These are phyloP conservation scores for Sipha flava DNA, from an alignment of 1,140 invertebrate genomes.

Conservation along the genomic window DNA sequence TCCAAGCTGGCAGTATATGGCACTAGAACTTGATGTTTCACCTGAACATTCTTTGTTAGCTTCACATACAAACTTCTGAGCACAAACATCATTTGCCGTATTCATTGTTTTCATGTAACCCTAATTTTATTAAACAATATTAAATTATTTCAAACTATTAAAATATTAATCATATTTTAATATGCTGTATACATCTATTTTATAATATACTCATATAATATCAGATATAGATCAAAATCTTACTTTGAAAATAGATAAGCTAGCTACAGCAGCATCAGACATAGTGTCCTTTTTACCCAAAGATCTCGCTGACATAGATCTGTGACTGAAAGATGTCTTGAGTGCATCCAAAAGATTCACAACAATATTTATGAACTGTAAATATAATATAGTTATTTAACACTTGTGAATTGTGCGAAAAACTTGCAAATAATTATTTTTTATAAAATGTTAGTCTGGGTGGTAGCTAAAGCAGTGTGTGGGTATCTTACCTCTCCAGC, in stretches of 20 bases:
- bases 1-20: constrained; percentile 84
- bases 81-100: constrained; percentile 68
- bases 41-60: constrained; percentile 77
- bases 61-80: constrained; percentile 75
- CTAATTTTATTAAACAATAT: constrained; percentile 45
- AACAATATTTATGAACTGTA: constrained; percentile 81
- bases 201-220: too few relatives aligned
- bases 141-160: too few relatives aligned
- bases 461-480: constrained; percentile 27
- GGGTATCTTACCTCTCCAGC: constrained; percentile 72
- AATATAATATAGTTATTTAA: background rate
- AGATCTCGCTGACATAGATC: constrained; percentile 69
- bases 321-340: constrained; percentile 83
- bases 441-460: background rate
- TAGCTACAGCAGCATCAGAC: constrained; percentile 74
- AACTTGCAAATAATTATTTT: background rate
- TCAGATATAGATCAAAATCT: too few relatives aligned
- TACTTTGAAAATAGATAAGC: constrained; percentile 75
- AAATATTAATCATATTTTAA: too few relatives aligned
- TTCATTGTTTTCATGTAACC: constrained; percentile 76
- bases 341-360: constrained; percentile 79
- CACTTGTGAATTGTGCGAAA: background rate
- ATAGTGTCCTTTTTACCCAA: constrained; percentile 74
- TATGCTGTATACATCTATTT: too few relatives aligned
- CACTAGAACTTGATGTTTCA: constrained; percentile 67